A percentile compares a stretch with the other conserved stretches of the same genome.
phyloP scores from a whole-genome alignment of 2,888 invertebrate species.

The Platycheirus albimanus region DNA sequence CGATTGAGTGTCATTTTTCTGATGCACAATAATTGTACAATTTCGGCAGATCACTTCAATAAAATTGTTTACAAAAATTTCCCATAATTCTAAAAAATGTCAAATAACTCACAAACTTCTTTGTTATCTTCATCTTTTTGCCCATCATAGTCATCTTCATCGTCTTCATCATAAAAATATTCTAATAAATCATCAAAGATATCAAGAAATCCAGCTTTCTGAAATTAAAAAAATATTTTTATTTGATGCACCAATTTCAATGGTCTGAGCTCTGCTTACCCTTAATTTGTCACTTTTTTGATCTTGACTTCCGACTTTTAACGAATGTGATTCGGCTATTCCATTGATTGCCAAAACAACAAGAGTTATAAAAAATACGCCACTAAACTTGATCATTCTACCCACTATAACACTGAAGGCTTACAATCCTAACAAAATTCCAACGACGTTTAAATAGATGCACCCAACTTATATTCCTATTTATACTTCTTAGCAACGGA shows the following conservation, averaged over 20 bases:
- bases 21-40: background rate
- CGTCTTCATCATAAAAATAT: slow-evolving; percentile 3
- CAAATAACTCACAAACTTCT: slow-evolving; percentile 13
- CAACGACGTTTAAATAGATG: slow-evolving; percentile 6
- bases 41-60: slow-evolving; percentile 1
- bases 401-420: no score
- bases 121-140: background rate
- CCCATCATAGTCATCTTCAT: background rate
- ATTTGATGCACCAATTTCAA: background rate
- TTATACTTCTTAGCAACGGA: slow-evolving; percentile 15
- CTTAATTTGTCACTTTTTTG: background rate
- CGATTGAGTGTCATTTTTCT: background rate
- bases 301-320: background rate
- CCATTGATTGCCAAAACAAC: background rate
- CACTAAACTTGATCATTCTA: background rate
- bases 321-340: background rate
- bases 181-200: slow-evolving; percentile 18
- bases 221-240: background rate
- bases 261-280: background rate
- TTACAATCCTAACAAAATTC: background rate
- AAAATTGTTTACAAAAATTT: background rate
- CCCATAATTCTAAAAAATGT: background rate
- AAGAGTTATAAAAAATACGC: background rate
- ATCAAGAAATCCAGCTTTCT: background rate
- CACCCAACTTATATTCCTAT: background rate